Base-by-base conservation (phyloP, 2,797 vertebrate species). In the Amblyraja radiata region DNA sequence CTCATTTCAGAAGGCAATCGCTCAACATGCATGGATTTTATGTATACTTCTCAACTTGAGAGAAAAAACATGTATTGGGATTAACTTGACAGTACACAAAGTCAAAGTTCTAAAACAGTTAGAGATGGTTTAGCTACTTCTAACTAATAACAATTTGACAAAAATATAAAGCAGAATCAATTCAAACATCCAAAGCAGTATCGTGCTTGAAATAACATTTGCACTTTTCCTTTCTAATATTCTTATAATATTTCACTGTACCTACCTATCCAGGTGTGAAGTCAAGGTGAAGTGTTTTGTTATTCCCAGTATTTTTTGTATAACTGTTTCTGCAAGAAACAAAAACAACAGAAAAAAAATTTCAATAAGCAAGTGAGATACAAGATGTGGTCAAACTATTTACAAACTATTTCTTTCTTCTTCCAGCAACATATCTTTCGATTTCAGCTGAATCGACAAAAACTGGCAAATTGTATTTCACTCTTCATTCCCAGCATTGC, bases 251-350 rank as follows among this genome's bases (percentile, higher is more conserved):
- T 54, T 74, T 18, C 63, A 74, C 9, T 73, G 79, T 90, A 92
- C 96, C 95, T 95, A 97, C 97, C 97, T 97, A 95, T 97, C 96
- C 94, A 97, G 95, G 94, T 96, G 95, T 93, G 96, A 96, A 93
- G 96, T 97, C 95, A 97, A 95, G 94, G 95, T 96, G 93, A 97
- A 97, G 95, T 97, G 96, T 96, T 97, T 97, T 94, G 97, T 97
- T 95, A 96, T 96, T 91, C 96, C 96, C 96, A 97, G 94, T 95
- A 97, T 97, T 95, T 97, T 96, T 96, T 97, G 97, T 95, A 97
- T 97, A 94, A 97, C 95, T 58, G 36, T 25, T 83, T 93, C 93
- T 93, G 93, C 9, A 93, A 93, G 54, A 74, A 61, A 46, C 61
- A 93, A 81, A 71, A 84, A 63, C 25, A 54, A 63, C 58, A 86